These are phyloP conservation scores for Chironomus riparius DNA, from an alignment of 2,888 invertebrate genomes.

Conservation along the genomic window DNA sequence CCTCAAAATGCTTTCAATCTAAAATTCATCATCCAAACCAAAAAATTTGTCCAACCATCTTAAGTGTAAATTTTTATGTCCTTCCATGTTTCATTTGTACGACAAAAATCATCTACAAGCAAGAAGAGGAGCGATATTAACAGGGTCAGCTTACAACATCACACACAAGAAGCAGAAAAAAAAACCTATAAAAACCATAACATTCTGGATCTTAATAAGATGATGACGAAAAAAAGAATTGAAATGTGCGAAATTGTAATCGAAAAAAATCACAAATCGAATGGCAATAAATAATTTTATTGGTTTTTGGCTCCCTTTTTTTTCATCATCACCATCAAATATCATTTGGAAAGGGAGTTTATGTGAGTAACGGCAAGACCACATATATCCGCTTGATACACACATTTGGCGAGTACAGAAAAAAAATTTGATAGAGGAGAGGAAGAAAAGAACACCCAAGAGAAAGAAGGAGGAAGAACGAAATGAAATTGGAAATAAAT, in stretches of 20 bases:
- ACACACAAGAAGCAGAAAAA: too few species aligned
- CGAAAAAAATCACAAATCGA: slow-evolving; percentile 15
- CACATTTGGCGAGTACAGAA: neutral
- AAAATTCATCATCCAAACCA: too few species aligned
- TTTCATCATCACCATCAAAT: neutral
- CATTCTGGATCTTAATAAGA: too few species aligned
- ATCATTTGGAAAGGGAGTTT: neutral
- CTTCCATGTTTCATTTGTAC: too few species aligned
- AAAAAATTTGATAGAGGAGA: neutral
- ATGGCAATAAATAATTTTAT: slow-evolving; percentile 26
- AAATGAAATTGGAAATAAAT: slow-evolving; percentile 25
- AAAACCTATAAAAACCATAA: too few species aligned
- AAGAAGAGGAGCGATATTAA: too few species aligned
- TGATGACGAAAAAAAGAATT: neutral
- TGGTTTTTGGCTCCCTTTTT: slow-evolving; percentile 15
- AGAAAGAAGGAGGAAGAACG: slow-evolving; percentile 1
- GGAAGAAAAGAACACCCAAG: neutral
- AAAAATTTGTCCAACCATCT: too few species aligned
- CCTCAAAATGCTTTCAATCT: too few species aligned
- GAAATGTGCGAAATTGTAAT: neutral
- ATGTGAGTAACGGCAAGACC: neutral
- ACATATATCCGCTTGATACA: neutral
- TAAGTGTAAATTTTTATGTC: too few species aligned
- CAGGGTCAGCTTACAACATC: too few species aligned
- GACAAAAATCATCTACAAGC: too few species aligned